These are phyloP conservation scores for Protosalanx chinensis DNA, from an alignment of 2,797 vertebrate genomes.

Conservation along the genomic window DNA sequence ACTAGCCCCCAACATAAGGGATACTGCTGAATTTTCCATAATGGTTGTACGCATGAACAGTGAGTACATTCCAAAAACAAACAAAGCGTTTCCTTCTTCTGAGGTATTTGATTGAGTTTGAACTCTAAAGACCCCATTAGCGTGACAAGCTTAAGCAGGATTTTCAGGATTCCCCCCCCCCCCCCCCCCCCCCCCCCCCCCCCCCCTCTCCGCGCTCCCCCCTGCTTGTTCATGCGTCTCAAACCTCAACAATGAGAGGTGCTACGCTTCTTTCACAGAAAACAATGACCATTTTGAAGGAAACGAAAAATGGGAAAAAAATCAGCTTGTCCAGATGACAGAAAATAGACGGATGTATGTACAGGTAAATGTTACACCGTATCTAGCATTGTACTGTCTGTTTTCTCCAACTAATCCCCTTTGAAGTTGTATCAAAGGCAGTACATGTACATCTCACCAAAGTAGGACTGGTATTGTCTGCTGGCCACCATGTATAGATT, in stretches of 20 bases:
- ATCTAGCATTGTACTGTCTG: too few species aligned
- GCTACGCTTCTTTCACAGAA: background rate
- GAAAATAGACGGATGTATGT: too few species aligned
- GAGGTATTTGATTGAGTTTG: background rate
- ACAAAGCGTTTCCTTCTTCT: conserved; percentile 21
- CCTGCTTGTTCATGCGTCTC: background rate
- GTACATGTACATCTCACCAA: background rate
- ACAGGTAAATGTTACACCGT: too few species aligned
- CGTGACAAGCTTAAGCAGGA: background rate
- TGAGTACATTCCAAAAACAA: conserved; percentile 12
- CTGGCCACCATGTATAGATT: background rate
- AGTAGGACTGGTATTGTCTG: background rate
- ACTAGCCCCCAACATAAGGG: background rate
- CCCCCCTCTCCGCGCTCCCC: too few species aligned
- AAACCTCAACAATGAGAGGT: background rate
- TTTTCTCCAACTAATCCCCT: too few species aligned
- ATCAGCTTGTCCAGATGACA: background rate
- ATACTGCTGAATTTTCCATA: background rate
- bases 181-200: too few species aligned
- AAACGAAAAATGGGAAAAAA: background rate
- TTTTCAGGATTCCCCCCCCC: background rate
- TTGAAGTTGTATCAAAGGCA: too few species aligned
- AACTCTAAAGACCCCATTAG: background rate
- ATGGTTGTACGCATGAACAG: conserved; percentile 8
- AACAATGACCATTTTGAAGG: background rate